Conservation (phyloP, 2,113 vertebrate species). For the Morphnarchus princeps region DNA sequence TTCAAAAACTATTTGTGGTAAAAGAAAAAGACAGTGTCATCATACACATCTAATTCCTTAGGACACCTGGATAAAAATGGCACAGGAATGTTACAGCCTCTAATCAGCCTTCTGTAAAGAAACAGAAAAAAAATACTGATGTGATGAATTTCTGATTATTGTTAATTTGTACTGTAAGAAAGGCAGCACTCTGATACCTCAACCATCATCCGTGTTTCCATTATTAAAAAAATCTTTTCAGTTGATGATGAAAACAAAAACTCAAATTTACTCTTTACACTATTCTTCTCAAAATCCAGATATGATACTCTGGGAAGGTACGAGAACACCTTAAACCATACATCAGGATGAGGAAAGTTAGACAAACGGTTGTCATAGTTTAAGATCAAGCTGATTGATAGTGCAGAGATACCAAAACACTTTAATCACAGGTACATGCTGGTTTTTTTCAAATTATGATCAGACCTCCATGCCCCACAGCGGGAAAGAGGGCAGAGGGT, state of each 20-base stretch:
- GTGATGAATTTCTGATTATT: background rate
- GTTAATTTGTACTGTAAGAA: background rate
- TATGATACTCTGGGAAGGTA: background rate
- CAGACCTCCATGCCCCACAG: background rate
- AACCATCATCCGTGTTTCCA: background rate
- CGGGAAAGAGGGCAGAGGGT: fast-evolving
- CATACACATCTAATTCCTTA: background rate
- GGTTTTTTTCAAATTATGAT: background rate
- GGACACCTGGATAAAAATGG: background rate
- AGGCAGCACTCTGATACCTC: background rate
- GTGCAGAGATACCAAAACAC: background rate
- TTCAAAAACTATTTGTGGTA: background rate
- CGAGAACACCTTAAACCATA: background rate
- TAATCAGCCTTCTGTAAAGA: background rate
- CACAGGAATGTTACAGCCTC: background rate
- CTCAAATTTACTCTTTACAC: background rate
- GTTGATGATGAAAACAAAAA: background rate
- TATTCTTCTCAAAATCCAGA: background rate
- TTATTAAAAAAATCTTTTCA: background rate
- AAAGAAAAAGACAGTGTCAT: background rate
- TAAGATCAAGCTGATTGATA: background rate
- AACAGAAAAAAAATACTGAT: background rate
- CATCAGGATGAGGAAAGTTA: background rate
- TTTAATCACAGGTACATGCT: background rate
- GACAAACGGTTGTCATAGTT: background rate